Conservation (phyloP, 1,140 invertebrate species). For the Trinorchestia longiramus region DNA sequence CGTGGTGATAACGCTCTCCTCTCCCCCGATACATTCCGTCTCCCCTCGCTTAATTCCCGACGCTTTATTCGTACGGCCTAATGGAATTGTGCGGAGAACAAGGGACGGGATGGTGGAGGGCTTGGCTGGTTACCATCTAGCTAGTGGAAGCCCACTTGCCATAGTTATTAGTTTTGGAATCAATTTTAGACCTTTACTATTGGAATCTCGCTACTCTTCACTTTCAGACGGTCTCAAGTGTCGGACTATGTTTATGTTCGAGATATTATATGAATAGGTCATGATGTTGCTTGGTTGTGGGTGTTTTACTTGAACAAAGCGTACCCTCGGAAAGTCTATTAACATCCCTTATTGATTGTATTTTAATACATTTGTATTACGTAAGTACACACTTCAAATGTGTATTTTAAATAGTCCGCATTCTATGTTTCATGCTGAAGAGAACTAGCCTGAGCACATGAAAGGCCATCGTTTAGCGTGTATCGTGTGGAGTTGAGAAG, state of each 20-base stretch:
- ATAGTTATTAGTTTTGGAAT: not conserved
- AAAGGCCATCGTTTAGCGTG: too few species aligned
- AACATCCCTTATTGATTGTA: too few species aligned
- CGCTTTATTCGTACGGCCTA: not conserved
- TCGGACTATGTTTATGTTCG: not conserved
- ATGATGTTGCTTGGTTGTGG: not conserved
- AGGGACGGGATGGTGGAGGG: not conserved
- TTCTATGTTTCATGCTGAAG: too few species aligned
- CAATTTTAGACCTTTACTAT: not conserved
- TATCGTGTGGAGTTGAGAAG: too few species aligned
- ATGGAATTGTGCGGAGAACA: constrained; percentile 16
- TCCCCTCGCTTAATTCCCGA: constrained; percentile 9
- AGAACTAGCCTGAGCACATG: too few species aligned
- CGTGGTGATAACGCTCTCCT: constrained; percentile 42
- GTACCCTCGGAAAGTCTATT: not conserved
- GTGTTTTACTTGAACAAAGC: not conserved
- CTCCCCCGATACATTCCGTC: not conserved
- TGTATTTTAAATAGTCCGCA: too few species aligned
- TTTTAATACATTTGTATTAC: too few species aligned
- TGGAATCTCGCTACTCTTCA: not conserved
- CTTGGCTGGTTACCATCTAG: not conserved
- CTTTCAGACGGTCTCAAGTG: not conserved
- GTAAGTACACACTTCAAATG: too few species aligned
- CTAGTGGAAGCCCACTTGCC: not conserved
- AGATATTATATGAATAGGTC: not conserved